Conservation (phyloP, 2,797 vertebrate genomes). For the Syngnathus acus region DNA sequence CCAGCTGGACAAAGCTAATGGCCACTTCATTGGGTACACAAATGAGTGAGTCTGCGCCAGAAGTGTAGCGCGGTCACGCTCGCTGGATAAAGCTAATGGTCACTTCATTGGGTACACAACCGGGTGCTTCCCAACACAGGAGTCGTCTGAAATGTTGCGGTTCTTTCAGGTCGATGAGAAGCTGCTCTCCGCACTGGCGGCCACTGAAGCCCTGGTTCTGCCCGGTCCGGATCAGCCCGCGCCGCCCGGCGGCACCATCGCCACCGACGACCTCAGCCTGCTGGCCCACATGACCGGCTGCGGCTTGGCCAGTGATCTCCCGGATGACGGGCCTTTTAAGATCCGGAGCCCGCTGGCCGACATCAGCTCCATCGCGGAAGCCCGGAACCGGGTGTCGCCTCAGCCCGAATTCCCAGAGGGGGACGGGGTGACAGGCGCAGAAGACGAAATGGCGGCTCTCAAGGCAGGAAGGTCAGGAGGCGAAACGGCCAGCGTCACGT, state of each 20-base stretch:
- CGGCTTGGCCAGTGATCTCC: constrained; percentile 75
- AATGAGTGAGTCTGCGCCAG: background rate
- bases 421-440: constrained; percentile 70
- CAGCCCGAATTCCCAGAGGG: constrained; percentile 74
- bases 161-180: constrained; percentile 80
- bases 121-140: background rate
- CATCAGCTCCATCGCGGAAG: constrained; percentile 80
- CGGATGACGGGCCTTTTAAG: constrained; percentile 88
- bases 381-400: constrained; percentile 57
- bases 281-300: constrained; percentile 89
- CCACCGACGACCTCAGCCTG: constrained; percentile 89
- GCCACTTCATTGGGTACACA: background rate
- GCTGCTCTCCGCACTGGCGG: constrained; percentile 87
- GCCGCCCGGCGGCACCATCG: constrained; percentile 61
- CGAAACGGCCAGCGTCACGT: constrained; percentile 88
- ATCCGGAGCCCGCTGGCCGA: constrained; percentile 87
- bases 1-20: background rate
- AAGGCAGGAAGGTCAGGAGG: constrained; percentile 52
- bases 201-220: constrained; percentile 81
- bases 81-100: background rate
- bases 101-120: background rate
- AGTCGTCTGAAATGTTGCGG: background rate
- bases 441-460: constrained; percentile 70
- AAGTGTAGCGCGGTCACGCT: background rate
- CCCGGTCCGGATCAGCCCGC: constrained; percentile 78